Evolutionary conservation across 2,888 invertebrate genomes (phyloP), one percentile per base, ranked within the genome.

Genomic region (Sinhomidia bicolor): DNA sequence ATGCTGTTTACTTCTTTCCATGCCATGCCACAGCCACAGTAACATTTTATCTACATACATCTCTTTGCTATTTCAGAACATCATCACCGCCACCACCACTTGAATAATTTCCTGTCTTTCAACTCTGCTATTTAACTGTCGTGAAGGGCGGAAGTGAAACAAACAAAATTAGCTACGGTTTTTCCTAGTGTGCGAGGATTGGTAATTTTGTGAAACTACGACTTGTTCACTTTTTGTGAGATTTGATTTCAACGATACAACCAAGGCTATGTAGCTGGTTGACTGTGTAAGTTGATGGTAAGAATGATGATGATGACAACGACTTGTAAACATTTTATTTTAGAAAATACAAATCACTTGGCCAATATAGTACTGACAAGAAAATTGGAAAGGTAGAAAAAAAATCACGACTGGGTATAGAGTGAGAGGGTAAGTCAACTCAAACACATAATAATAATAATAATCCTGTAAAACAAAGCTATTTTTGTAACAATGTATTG

Each of bases 91-190:
- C 65, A 68, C 74, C 60, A 71, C 71, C 83, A 83, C 81, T 85
- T 78, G 65, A 85, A 44, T 89, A 89, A 89, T 89, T 89, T 89
- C 89, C 89, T 89, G 85, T 81, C 89, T 85, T 89, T 80, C 81
- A 85, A 26, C 62, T 47, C 6, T 41, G 62, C 71, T 17, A 74
- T 65, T 80, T 80, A 81, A 85, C 57, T 81, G 84, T 85, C 62
- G 81, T 81, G 65, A 80, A 51, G 89, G 89, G 89, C 89, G 89
- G 89, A 89, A 89, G 89, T 89, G 89, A 89, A 62, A 89, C 89
- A 89, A 89, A 89, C 85, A 78, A 81, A 89, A 85, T 89, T 89
- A 85, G 89, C 85, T 78, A 89, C 65, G 89, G 89, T 85, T 89
- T 89, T 89, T 57, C 80, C 62, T 60, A 17, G 78, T 32, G 29